Percentiles rank a stretch among this genome's conserved stretches.
These are phyloP conservation scores for Noctua janthe DNA, from an alignment of 2,888 invertebrate genomes.

Conservation along the genomic window DNA sequence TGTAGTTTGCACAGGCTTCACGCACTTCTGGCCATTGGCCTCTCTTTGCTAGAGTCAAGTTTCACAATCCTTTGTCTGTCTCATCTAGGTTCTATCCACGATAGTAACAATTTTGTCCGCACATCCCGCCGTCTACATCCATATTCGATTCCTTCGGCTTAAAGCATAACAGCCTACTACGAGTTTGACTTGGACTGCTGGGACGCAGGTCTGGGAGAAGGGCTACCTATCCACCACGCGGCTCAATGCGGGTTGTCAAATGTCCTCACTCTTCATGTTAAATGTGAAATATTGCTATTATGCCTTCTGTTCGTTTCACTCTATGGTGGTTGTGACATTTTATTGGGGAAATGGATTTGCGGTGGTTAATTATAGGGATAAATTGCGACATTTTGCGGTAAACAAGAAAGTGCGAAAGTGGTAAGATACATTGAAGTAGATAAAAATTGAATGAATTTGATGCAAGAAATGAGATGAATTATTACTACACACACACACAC, in stretches of 20 bases:
- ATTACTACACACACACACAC: neutral
- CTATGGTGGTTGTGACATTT: slow-evolving; percentile 24
- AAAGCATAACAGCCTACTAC: neutral
- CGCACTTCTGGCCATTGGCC: neutral
- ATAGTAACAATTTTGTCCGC: neutral
- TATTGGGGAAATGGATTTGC: slow-evolving; percentile 57
- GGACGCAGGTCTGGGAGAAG: neutral
- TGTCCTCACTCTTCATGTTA: neutral
- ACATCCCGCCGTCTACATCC: neutral
- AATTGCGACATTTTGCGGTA: slow-evolving; percentile 27
- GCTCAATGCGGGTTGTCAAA: neutral
- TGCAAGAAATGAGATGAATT: neutral
- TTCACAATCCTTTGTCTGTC: neutral
- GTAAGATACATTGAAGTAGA: neutral
- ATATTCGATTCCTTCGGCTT: neutral
- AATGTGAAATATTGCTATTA: neutral
- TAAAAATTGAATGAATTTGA: neutral
- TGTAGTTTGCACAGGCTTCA: neutral
- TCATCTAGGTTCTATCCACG: neutral
- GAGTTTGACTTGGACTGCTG: neutral
- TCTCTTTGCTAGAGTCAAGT: neutral
- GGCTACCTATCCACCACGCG: neutral
- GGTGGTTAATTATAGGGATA: slow-evolving; percentile 38
- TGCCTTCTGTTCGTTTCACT: neutral
- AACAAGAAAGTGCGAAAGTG: slow-evolving; percentile 36